These are phyloP conservation scores for Lynx canadensis DNA, from an alignment of 2,113 vertebrate genomes.

Conservation along the genomic window DNA sequence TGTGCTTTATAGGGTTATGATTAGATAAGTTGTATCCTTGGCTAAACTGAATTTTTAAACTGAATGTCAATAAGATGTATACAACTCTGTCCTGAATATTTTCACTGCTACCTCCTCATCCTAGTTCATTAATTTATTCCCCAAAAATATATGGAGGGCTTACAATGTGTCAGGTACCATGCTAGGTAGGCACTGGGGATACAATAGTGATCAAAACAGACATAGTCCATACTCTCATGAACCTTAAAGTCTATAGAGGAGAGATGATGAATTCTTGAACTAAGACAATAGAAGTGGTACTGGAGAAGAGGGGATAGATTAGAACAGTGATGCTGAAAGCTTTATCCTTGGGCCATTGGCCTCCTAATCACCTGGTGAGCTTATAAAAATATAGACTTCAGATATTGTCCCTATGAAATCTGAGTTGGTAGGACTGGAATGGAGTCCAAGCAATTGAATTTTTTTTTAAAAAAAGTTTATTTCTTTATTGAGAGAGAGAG, in stretches of 20 bases:
- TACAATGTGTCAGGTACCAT: neutral
- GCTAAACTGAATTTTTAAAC: slow-evolving; percentile 51
- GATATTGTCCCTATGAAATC: neutral
- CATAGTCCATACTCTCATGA: neutral
- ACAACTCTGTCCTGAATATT: slow-evolving; percentile 16
- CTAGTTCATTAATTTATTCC: neutral
- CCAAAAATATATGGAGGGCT: neutral
- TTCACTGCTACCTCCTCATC: neutral
- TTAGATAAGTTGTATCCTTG: neutral
- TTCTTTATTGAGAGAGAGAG: too few species aligned
- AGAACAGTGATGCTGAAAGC: neutral
- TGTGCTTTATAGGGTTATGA: neutral
- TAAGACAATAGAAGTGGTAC: neutral
- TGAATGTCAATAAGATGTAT: neutral
- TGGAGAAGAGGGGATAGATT: neutral
- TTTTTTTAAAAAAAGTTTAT: neutral
- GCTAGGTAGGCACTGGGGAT: neutral
- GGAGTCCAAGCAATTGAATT: neutral
- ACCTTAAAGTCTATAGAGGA: neutral
- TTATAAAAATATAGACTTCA: slow-evolving; percentile 31
- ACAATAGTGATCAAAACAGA: neutral
- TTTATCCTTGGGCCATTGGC: neutral
- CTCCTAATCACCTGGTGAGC: neutral
- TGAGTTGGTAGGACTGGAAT: neutral
- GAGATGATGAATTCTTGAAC: neutral